Percentiles rank a stretch among this genome's conserved stretches.
These are phyloP conservation scores for Leuciscus waleckii DNA, from an alignment of 2,797 vertebrate genomes.

Conservation along the genomic window DNA sequence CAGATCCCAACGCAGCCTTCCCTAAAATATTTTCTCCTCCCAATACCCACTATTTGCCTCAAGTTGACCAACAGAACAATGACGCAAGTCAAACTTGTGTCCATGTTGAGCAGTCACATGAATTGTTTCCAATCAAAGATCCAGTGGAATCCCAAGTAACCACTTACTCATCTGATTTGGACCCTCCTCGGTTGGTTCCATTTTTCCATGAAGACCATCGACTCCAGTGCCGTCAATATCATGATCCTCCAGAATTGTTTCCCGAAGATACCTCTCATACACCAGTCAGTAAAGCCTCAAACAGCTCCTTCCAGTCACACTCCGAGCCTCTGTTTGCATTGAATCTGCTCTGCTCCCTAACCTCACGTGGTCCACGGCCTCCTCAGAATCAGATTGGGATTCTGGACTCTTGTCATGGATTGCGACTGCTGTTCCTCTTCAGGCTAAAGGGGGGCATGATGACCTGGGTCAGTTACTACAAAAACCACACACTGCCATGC, in stretches of 20 bases:
- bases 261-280: neutral
- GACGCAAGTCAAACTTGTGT: too few relatives aligned
- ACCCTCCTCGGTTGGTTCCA: slow-evolving; percentile 50
- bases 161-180: slow-evolving; percentile 19
- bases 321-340: slow-evolving; percentile 67
- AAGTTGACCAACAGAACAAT: neutral
- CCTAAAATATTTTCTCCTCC: neutral
- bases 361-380: slow-evolving; percentile 65
- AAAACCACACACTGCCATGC: slow-evolving; percentile 67
- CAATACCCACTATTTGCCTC: neutral
- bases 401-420: slow-evolving; percentile 71
- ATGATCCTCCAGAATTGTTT: slow-evolving; percentile 42
- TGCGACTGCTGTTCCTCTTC: neutral
- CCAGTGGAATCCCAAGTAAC: neutral
- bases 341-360: slow-evolving; percentile 67
- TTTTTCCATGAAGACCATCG: slow-evolving; percentile 45
- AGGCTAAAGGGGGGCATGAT: neutral
- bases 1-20: neutral
- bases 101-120: neutral
- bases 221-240: slow-evolving; percentile 25
- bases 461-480: slow-evolving; percentile 73
- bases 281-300: slow-evolving; percentile 54
- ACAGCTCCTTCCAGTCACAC: slow-evolving; percentile 57
- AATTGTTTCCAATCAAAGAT: neutral
- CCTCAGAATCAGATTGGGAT: slow-evolving; percentile 75